Base-by-base conservation (phyloP, 2,888 invertebrate genomes). In the Nephrotoma flavescens region DNA sequence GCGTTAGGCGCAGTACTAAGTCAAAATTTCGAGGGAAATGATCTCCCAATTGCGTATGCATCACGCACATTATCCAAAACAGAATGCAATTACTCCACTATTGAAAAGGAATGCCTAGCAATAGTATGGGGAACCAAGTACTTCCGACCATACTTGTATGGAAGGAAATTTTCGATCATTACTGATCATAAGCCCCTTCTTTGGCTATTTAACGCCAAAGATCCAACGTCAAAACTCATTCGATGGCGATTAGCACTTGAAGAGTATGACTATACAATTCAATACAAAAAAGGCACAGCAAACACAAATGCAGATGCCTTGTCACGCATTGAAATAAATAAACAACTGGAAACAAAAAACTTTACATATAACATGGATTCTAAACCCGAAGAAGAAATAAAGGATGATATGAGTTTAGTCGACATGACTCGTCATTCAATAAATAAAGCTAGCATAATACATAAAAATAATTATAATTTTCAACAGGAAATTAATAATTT, bases 101-200 rank as follows among this genome's bases (percentile, higher is more conserved):
- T 90, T 12, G 90, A 91, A 86, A 90, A 90, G 84, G 90, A 91
- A 88, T 86, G 90, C 2, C 47, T 90, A 47, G 89, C 88, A 0
- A 89, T 91, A 9, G 88, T 90, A 0, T 90, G 89, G 89, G 90
- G 89, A 0, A 87, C 88, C 0, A 90, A 90, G 88, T 89, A 90
- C 86, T 90, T 90, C 52, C 57, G 90, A 71, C 90, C 90, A 0
- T 90, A 90, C 45, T 41, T 91, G 6, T 90, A 89, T 44, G 90
- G 90, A 4, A 88, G 88, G 41, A 89, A 89, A 86, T 91, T 92
- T 47, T 89, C 87, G 0, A 90, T 92, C 0, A 89, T 90, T 3
- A 91, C 91, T 0, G 91, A 92, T 86, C 91, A 92, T 87, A 88
- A 89, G 86, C 90, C 90, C 0, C 86, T 91, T 3, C 88, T 88